Base-by-base conservation (phyloP, 2,888 invertebrate genomes). In the Petrolisthes manimaculis region DNA sequence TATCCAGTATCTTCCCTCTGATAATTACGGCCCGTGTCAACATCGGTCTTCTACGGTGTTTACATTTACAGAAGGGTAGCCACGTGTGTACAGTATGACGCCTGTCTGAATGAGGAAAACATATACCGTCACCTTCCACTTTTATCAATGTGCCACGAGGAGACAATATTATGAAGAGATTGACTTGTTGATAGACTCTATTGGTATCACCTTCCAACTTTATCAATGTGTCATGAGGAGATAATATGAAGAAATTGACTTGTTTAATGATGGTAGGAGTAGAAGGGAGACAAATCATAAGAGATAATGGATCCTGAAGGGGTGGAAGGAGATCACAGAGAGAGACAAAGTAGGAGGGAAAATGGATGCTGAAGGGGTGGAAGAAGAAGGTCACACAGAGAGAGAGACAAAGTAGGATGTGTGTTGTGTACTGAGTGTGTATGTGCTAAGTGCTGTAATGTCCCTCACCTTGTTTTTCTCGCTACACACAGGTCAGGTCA, bases 381-480 rank as follows among this genome's bases (percentile, higher is more conserved):
- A n/a, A n/a, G 12, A 71, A n/a, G 71, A 71, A 24, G 71, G n/a
- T 21, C 5, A 71, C 8, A 18, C 0, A 71, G 6, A 18, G 6
- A 71, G 6, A 0, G n/a, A 61, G 61, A 81, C 61, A 81, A 61
- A 61, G 61, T 24, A 61, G 61, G 61, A 81, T 12, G 37, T 9
- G 14, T 3, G 5, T 9, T 6, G 8, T 18, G 4, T 6, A 55
- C 37, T 2, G 37, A 37, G 37, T 37, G 37, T 69, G 1, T 69
- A 18, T 75, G 75, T 75, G 75, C 21, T 75, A 21, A 75, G 21
- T 75, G 24, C 75, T 12, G 75, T 75, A 75, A 75, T 75, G 61
- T 3, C 3, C 61, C 61, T 37, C 37, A 37, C 0, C 51, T 53
- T 37, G 78, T 61, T 61, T 9, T 12, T 18, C 61, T 61, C 37